Conservation (phyloP, 23 tunicate species). For the Trididemnum clinides region DNA sequence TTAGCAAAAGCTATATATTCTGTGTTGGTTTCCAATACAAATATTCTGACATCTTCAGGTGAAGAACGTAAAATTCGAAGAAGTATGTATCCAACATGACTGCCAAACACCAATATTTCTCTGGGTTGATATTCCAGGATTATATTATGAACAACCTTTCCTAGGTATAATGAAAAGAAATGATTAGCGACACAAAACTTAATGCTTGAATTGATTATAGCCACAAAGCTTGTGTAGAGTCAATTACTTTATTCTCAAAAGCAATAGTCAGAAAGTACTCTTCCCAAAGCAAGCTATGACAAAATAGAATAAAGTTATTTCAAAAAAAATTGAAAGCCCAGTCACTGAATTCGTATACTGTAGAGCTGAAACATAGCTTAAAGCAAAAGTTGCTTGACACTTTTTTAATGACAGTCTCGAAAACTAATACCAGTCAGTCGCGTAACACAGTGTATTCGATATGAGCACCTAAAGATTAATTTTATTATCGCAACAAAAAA, state of each 20-base stretch:
- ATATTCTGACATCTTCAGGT: constrained; percentile 30
- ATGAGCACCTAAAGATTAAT: too few species aligned
- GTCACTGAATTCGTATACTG: too few species aligned
- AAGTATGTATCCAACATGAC: constrained; percentile 63
- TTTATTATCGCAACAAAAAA: too few species aligned
- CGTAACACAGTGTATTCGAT: too few species aligned
- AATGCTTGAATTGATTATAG: neutral
- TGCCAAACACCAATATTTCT: constrained; percentile 40
- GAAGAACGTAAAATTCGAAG: constrained; percentile 43
- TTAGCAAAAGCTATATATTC: constrained; percentile 38
- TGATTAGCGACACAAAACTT: neutral
- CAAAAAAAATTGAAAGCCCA: too few species aligned
- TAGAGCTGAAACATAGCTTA: too few species aligned
- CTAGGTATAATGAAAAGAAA: neutral
- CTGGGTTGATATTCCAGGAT: constrained; percentile 47
- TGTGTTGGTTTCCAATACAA: constrained; percentile 34
- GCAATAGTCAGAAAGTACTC: neutral
- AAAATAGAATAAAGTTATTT: too few species aligned
- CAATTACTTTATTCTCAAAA: neutral
- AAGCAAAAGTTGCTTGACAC: too few species aligned
- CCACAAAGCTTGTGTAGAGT: too few species aligned
- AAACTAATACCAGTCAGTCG: too few species aligned
- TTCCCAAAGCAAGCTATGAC: too few species aligned
- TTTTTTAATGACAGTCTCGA: too few species aligned
- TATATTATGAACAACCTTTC: constrained; percentile 57